Base-by-base conservation (phyloP, 2,888 invertebrate genomes). In the Apotomis betuletana region DNA sequence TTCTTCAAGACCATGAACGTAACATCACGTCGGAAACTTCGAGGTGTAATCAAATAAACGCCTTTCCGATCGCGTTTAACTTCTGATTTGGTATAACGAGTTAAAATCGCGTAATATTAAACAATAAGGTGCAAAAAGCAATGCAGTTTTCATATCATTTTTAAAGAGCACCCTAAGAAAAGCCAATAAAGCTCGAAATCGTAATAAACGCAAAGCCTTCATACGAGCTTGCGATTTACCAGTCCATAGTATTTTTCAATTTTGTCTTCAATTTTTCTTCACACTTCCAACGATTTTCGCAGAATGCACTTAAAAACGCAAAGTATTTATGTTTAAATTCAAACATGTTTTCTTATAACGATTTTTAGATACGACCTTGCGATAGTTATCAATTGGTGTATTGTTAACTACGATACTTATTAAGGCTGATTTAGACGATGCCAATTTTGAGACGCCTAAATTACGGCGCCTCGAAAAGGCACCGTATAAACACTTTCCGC, bases 171-270 rank as follows among this genome's bases (percentile, higher is more conserved):
- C 27, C 27, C 27, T 27, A 27, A 27, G 27, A 2, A 27, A 55
- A 54, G 27, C 55, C 12, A 36, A 55, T 65, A 46, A 15, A 36
- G 55, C 13, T 55, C 27, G n/a, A 27, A 46, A 57, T 46, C n/a
- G 65, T 46, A 65, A 65, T 55, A 55, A 65, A 65, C 55, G 65
- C 55, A 65, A 64, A 3, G n/a, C 27, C 46, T 5, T 55, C 15
- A 15, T 55, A 65, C 27, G 55, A 46, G 46, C 65, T 65, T 57
- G 65, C 65, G 65, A 65, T 55, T 65, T 59, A 57, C 51, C 64
- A 64, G 63, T 12, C 15, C 41, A 41, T 41, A 41, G 44, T 55
- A 57, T 65, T 70, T 65, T 38, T 64, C 6, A 55, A 69, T 52
- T 61, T 15, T 4, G 36, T 36, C 5, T 63, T 38, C 4, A 1